Conservation (phyloP, 2,888 invertebrate species). For the Cremastinae sp. region DNA sequence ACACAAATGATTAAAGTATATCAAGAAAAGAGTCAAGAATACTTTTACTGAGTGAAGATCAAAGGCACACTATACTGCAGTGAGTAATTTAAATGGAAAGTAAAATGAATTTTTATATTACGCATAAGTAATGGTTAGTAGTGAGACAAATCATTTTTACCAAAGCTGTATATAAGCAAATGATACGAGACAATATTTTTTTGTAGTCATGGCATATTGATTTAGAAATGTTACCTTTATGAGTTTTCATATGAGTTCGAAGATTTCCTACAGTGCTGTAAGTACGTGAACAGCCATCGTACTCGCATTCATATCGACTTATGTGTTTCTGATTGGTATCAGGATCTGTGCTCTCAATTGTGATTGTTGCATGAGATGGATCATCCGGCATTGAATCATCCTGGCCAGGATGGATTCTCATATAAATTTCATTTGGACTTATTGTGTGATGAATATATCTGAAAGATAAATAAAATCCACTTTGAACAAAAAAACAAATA, state of each 20-base stretch:
- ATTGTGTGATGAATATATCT: slow-evolving; percentile 87
- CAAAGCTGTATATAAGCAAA: slow-evolving; percentile 9
- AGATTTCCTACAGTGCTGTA: slow-evolving; percentile 97
- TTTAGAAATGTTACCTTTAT: slow-evolving; percentile 86
- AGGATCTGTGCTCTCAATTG: slow-evolving; percentile 85
- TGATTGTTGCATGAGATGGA: slow-evolving; percentile 86
- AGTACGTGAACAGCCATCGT: slow-evolving; percentile 91
- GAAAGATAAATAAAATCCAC: slow-evolving; percentile 68
- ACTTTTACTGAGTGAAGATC: too few species aligned
- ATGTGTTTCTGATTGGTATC: slow-evolving; percentile 83
- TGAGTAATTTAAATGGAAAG: slow-evolving; percentile 43
- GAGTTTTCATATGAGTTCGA: slow-evolving; percentile 96
- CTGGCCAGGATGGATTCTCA: slow-evolving; percentile 86
- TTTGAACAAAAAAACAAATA: too few species aligned
- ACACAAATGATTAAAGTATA: slow-evolving; percentile 2
- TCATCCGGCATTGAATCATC: slow-evolving; percentile 84
- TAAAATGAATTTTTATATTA: background rate
- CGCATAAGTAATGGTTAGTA: background rate
- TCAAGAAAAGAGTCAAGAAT: slow-evolving; percentile 12
- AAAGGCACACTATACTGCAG: slow-evolving; percentile 54
- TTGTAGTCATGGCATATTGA: background rate
- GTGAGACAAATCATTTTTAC: background rate
- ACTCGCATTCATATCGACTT: slow-evolving; percentile 92
- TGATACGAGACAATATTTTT: background rate
- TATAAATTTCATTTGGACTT: slow-evolving; percentile 86